Evolutionary conservation across 2,113 vertebrate genomes (phyloP), one percentile per base, ranked within the genome.

Genomic region (Oxyruncus cristatus): DNA sequence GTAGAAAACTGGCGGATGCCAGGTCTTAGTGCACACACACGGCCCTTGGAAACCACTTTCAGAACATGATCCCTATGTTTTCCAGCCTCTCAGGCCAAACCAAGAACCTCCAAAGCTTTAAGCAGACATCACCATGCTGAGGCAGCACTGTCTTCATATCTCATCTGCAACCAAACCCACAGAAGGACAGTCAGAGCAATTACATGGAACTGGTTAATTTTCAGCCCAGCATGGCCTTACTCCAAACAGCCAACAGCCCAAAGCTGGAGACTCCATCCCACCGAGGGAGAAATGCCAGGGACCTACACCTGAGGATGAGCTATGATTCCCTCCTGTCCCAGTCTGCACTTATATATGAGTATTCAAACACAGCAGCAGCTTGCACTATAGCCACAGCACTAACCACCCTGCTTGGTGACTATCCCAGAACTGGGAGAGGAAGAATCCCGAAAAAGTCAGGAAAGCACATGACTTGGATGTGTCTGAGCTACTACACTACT

Each of bases 301-400:
- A 75, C 26, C 26, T 71, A 20, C 12, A 47, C 16, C 33, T 24
- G 11, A 71, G 44, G 35, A 89, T 13, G 44, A 75, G 35, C 33
- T 37, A 0, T 1, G 6, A 79, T 44, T 21, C 14, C 44, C 39
- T 79, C 50, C 70, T 65, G n/a, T 24, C 44, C 65, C 42, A 55
- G 24, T 20, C 6, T 65, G 35, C 23, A 37, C 12, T n/a, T 27
- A 8, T 0, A 19, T 1, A 42, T 0, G 1, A 61, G 32, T 35
- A 62, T 14, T 46, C 5, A 3, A 52, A 37, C 14, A 23, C 30
- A 66, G 46, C 0, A 1, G 39, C 63, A 41, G 32, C 33, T 49
- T 32, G 22, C 37, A 65, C 14, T 39, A 14, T 30, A 41, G 56
- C 22, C 62, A 44, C 28, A 66, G 28, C 74, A 53, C 30, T 30